Percentiles rank a stretch among this genome's conserved stretches.
Evolutionary conservation across 1,140 invertebrate genomes (phyloP).

Genomic region (Macrobrachium rosenbergii): DNA sequence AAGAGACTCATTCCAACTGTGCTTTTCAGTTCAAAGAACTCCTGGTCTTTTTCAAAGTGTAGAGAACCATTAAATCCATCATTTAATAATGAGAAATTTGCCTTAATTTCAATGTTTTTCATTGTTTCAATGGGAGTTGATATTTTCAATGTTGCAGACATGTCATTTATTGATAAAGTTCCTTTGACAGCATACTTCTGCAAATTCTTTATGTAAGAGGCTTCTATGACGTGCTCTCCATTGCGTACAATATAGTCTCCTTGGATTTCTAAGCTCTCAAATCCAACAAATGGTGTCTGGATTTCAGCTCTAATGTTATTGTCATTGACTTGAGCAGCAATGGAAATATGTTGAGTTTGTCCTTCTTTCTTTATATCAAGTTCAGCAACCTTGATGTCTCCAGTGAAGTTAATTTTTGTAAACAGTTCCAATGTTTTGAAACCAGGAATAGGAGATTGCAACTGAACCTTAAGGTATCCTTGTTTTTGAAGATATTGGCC

Average conservation of each 20-base stretch:
- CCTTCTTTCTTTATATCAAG: constrained; percentile 29
- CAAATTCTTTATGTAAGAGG: constrained; percentile 19
- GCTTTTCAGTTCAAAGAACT: constrained; percentile 20
- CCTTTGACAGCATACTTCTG: constrained; percentile 35
- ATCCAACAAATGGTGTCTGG: constrained; percentile 43
- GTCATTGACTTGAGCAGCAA: constrained; percentile 23
- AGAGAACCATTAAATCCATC: not conserved
- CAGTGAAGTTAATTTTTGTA: constrained; percentile 36
- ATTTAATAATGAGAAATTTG: not conserved
- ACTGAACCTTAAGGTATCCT: constrained; percentile 12
- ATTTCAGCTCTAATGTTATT: constrained; percentile 19
- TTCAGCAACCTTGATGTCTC: constrained; percentile 37
- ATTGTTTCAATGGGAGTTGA: constrained; percentile 26
- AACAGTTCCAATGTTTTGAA: constrained; percentile 27
- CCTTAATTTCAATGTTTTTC: constrained; percentile 1
- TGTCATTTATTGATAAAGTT: not conserved
- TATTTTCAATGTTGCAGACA: not conserved
- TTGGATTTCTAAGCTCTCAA: constrained; percentile 27
- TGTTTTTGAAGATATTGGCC: constrained; percentile 13
- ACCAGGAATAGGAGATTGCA: constrained; percentile 23
- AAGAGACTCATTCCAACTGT: not conserved
- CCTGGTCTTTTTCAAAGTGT: constrained; percentile 15
- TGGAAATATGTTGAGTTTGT: constrained; percentile 20
- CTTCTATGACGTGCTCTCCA: constrained; percentile 12
- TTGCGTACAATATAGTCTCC: constrained; percentile 21